Percentiles rank a stretch among this genome's conserved stretches.
Evolutionary conservation across 2,888 invertebrate species (phyloP).

Genomic region (Eurytoma adleriae): DNA sequence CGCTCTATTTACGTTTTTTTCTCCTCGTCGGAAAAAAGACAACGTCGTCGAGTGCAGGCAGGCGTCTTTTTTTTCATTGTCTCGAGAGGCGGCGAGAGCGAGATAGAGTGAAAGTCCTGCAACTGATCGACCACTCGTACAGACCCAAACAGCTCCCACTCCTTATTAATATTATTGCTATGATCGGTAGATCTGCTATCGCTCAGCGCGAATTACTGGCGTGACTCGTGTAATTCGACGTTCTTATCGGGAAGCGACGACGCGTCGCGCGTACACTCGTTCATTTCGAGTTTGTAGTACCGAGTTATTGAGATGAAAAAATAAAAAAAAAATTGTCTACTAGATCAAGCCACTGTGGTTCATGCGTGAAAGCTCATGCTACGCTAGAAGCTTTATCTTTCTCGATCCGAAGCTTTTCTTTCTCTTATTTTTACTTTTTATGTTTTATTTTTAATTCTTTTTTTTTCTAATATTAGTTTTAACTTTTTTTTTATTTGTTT

Average conservation of each 20-base stretch:
- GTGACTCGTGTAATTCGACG: constrained; percentile 14
- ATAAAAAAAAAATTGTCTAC: constrained; percentile 2
- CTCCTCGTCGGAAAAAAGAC: not conserved
- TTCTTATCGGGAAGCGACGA: not conserved
- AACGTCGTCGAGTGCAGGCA: constrained; percentile 29
- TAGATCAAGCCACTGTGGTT: constrained; percentile 47
- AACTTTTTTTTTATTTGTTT: constrained; percentile 38
- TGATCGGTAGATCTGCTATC: constrained; percentile 46
- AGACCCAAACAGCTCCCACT: constrained; percentile 47
- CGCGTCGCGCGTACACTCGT: constrained; percentile 2
- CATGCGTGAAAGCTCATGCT: constrained; percentile 13
- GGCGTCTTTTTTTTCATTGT: constrained; percentile 1
- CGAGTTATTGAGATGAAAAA: not conserved
- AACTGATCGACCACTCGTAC: constrained; percentile 48
- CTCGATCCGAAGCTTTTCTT: constrained; percentile 61
- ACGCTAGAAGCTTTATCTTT: constrained; percentile 66
- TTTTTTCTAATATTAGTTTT: too few species aligned
- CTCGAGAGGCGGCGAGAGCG: constrained; percentile 2
- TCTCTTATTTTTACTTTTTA: constrained; percentile 41
- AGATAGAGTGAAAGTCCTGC: constrained; percentile 40
- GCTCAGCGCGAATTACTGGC: constrained; percentile 34
- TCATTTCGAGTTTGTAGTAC: constrained; percentile 35
- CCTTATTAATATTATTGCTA: constrained; percentile 27
- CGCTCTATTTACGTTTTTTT: constrained; percentile 21
- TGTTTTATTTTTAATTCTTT: constrained; percentile 16